A percentile compares a stretch with the other conserved stretches of the same genome.
Conservation (phyloP, 2,113 vertebrate species). For the Sebastes schlegelii region DNA sequence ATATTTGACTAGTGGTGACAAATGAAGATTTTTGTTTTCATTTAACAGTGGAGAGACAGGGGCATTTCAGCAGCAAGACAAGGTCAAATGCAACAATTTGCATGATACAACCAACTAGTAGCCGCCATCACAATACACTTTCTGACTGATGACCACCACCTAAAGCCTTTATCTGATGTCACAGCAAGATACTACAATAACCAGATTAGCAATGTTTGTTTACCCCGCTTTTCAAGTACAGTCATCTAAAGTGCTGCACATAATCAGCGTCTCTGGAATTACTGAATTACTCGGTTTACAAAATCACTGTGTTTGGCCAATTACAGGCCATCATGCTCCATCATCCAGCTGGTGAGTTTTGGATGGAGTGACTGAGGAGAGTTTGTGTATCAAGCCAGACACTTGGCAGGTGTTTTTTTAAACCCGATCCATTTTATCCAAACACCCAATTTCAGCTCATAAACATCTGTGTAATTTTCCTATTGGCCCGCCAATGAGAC, state of each 20-base stretch:
- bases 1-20: not conserved
- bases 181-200: not conserved
- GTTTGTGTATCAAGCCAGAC: slow-evolving; percentile 22
- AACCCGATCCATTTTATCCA: slow-evolving; percentile 16
- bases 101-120: not conserved
- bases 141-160: not conserved
- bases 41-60: not conserved
- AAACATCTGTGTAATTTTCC: slow-evolving; percentile 37
- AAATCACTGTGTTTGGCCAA: slow-evolving; percentile 41
- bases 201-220: slow-evolving; percentile 1
- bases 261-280: slow-evolving; percentile 45
- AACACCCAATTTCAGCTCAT: slow-evolving; percentile 13
- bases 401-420: slow-evolving; percentile 45
- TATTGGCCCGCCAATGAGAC: slow-evolving; percentile 13
- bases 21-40: not conserved
- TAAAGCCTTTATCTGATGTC: not conserved
- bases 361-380: slow-evolving; percentile 29
- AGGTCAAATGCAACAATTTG: not conserved
- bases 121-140: not conserved
- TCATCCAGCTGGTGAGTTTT: slow-evolving; percentile 59
- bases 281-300: slow-evolving; percentile 50
- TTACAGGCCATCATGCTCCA: slow-evolving; percentile 46
- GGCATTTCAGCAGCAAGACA: not conserved
- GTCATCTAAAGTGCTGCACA: slow-evolving; percentile 25
- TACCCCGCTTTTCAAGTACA: not conserved